Conservation (phyloP, 2,113 vertebrate species). For the cattle (Bos taurus) region DNA sequence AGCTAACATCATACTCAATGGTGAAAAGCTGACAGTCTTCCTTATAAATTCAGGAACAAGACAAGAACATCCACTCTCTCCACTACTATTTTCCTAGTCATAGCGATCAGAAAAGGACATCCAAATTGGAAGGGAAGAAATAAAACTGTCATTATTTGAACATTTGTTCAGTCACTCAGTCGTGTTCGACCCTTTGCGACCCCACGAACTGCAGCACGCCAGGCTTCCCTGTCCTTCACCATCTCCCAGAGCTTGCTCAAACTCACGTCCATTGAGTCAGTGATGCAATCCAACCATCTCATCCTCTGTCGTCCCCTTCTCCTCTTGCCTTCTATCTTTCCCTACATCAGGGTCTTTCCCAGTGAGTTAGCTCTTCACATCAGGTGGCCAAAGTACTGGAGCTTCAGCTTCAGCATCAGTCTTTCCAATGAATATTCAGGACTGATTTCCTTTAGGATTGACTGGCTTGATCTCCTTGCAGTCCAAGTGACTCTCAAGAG, state of each 20-base stretch:
- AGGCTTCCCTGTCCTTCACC: neutral
- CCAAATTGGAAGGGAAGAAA: too few species aligned
- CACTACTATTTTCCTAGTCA: too few species aligned
- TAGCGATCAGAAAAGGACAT: too few species aligned
- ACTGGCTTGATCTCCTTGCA: neutral
- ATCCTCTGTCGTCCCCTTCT: neutral
- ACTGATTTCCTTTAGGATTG: neutral
- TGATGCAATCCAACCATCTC: neutral
- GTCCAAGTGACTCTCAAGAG: neutral
- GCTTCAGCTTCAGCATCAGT: neutral
- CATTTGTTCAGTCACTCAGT: neutral
- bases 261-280: neutral
- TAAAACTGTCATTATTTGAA: neutral
- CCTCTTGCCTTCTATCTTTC: neutral
- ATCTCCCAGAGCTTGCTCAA: neutral
- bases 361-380: neutral
- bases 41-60: too few species aligned
- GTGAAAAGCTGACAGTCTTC: too few species aligned
- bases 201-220: neutral
- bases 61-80: too few species aligned
- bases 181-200: neutral
- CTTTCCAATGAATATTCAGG: neutral
- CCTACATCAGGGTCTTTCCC: neutral
- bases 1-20: too few species aligned
- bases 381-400: neutral